Base-by-base conservation (phyloP, 1,140 invertebrate species). In the Brachionus manjavacas region DNA sequence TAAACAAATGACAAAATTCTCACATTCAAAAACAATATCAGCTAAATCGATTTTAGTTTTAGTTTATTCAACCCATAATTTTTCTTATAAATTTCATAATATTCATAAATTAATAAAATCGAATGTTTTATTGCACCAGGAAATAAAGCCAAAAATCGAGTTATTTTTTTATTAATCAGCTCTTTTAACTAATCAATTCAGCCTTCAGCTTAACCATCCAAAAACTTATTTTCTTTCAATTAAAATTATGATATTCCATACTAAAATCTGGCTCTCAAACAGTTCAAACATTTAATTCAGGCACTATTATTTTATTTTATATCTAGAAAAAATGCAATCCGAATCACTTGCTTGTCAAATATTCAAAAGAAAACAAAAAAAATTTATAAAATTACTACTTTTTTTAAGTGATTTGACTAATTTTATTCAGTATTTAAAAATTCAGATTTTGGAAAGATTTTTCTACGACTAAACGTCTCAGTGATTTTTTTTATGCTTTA, bases 381-480 rank as follows among this genome's bases (percentile, higher is more conserved):
- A 35, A 35, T 6, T 35, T 6, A 35, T 35, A 20, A 64, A 64
- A 64, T 64, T 64, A 64, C 2, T 3, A 2, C 4, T 55, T 55
- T 55, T 31, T 20, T 55, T 11, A 55, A 55, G 16, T 55, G 16
- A 55, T n/a, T 55, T n/a, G 16, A 55, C 14, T 55, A 55, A 20
- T 55, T 55, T 55, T 55, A 14, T 55, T 55, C 16, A n/a, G 1
- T 4, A 55, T 55, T 64, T 25, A 66, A 66, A 68, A 68, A 68
- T 68, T 68, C 25, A 68, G 31, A 31, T 68, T 68, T 68, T 68
- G 66, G 66, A 11, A 68, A 68, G 66, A 68, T 68, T 68, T 68
- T 39, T 68, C 31, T 68, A 12, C 31, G 7, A 14, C 31, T 31
- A 68, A 68, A 68, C 52, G 52, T 60, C 52, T 60, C 52, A 60